phyloP scores from a whole-genome alignment of 2,797 vertebrate genomes.

The Lutjanus campechanus region DNA sequence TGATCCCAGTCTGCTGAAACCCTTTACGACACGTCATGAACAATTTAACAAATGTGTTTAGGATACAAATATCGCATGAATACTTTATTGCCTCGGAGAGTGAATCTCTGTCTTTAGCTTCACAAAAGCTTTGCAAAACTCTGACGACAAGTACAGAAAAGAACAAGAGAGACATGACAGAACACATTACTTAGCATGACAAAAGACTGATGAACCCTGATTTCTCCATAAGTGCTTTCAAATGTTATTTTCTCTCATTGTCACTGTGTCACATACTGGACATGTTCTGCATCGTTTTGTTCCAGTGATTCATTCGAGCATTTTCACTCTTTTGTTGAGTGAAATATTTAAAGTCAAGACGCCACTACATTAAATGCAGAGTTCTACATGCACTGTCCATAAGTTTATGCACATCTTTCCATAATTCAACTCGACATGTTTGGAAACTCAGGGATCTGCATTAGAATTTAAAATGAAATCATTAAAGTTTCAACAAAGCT shows the following conservation, averaged over 20 bases:
- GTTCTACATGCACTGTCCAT: neutral
- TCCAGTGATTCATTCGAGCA: neutral
- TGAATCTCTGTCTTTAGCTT: conserved; percentile 16
- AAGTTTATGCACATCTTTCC: too few species aligned
- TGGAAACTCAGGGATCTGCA: neutral
- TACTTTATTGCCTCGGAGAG: conserved; percentile 30
- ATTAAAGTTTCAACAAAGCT: neutral
- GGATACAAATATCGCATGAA: conserved; percentile 53
- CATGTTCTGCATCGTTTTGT: too few species aligned
- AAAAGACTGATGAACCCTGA: neutral
- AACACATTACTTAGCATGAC: neutral
- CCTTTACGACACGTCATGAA: conserved; percentile 22
- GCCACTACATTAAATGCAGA: neutral
- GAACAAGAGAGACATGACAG: neutral
- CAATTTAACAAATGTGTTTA: conserved; percentile 41
- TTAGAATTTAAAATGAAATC: neutral
- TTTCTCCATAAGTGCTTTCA: neutral
- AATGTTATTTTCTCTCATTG: too few species aligned
- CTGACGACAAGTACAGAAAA: neutral
- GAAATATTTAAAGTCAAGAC: neutral
- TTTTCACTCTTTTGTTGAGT: neutral
- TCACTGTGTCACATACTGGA: too few species aligned
- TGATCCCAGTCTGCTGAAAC: conserved; percentile 5
- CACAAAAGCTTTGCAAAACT: neutral
- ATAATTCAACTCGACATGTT: conserved; percentile 1